Base-by-base conservation (phyloP, 2,888 invertebrate genomes). In the Aporophyla lueneburgensis region DNA sequence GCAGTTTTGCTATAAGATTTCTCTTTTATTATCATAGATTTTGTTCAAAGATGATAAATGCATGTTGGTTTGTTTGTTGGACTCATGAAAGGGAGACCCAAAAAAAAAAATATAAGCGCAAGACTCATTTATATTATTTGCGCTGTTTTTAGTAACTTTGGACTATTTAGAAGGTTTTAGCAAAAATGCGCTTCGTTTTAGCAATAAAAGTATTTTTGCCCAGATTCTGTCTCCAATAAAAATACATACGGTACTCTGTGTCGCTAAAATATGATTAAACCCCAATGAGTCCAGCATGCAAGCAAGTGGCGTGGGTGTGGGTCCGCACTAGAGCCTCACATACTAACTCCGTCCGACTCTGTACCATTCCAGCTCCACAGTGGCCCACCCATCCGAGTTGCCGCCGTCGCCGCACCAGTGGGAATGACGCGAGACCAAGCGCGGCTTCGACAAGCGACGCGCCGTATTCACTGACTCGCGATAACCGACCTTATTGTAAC, bases 401-500 rank as follows among this genome's bases (percentile, higher is more conserved):
- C 99, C 99, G 93, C 99, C 99, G 61, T 99, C 99, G 92, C 99
- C 99, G 89, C 99, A 99, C 96, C 99, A 99, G 94, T 99, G 99
- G 99, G 99, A 99, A 97, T 99, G 98, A 98, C 98, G 97, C 94
- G 97, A 96, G 95, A 81, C 94, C 84, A 88, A 87, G 91, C 94
- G 93, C 91, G 92, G 85, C 91, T 83, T 86, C 88, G 92, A 92
- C 90, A 90, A 91, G 90, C 93, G 92, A 88, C 93, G 94, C 94
- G 92, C 93, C 86, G 89, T 89, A 82, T 93, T 91, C 91, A 89
- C 89, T 82, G 92, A 92, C 88, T 90, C 93, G 83, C 90, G 92
- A 92, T 94, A 91, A 88, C 85, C 85, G 59, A 85, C 84, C 65
- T 72, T 80, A 76, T 72, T 74, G 27, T 56, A 21, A 54, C 58